Base-by-base conservation (phyloP, 1,140 invertebrate genomes). In the Aphelinus atriplicis region DNA sequence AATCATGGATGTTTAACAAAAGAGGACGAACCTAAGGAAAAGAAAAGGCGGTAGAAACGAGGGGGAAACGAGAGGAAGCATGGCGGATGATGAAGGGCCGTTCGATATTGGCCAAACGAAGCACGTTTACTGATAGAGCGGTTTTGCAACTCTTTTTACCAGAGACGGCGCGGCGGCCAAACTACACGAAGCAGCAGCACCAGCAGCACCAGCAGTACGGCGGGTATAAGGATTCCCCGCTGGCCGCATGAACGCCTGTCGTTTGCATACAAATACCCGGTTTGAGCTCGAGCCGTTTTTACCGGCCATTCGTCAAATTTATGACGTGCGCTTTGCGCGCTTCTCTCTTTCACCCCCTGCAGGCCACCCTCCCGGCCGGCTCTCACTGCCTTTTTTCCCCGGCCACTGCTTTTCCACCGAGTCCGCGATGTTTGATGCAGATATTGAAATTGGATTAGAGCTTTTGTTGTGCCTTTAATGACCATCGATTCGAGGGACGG, bases 201-300 rank as follows among this genome's bases (percentile, higher is more conserved):
- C 56, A 47, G 64, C 42, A 26, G 26, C 26, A 26, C 0, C 26
- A 26, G 26, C 26, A 26, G 26, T 26, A 26, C 26, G 26, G 26
- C 26, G 26, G 26, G 26, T 26, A 26, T 26, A 26, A 26, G 26
- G 26, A 26, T 68, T 47, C 53, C 43, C 26, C 26, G 26, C 26
- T 26, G 26, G 3, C 43, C 43, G 55, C 1, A 42, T 5, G 9
- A 57, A 68, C 3, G 47, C 9, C 67, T 42, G 62, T 73, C 75
- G 76, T 82, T 82, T 80, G 78, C 78, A 78, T 80, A 76, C 75
- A 65, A 81, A 80, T 80, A 71, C 64, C 46, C 10, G 73, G 60
- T 60, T 75, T 7, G 50, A 26, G 26, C 26, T 26, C 26, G 26
- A 26, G 26, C 45, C 55, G 58, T 67, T 56, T 53, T 53, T 53